A percentile compares a stretch with the other conserved stretches of the same genome.
phyloP scores from a whole-genome alignment of 2,888 invertebrate genomes.

The Andrena chrysosceles region DNA sequence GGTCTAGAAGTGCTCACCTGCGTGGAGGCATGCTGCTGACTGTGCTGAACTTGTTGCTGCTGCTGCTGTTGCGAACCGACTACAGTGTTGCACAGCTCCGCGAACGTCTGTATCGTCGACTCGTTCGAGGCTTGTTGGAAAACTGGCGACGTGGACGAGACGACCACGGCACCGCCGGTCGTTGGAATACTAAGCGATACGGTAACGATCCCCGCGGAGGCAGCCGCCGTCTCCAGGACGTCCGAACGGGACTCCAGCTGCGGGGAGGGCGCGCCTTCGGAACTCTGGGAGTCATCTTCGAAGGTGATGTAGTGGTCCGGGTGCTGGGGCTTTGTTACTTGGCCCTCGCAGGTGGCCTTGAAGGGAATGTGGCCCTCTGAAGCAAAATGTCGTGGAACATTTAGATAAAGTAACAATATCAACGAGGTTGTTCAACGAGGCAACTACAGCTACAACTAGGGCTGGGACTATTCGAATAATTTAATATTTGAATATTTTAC shows the following conservation, averaged over 20 bases:
- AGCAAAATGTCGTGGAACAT: neutral
- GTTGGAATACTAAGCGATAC: conserved; percentile 89
- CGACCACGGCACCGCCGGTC: conserved; percentile 85
- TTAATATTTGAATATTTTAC: too few relatives aligned
- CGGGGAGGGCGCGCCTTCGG: conserved; percentile 87
- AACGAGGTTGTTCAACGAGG: too few relatives aligned
- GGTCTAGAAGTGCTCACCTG: conserved; percentile 72
- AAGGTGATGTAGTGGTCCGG: conserved; percentile 94
- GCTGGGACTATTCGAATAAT: too few relatives aligned
- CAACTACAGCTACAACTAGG: too few relatives aligned
- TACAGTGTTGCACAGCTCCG: conserved; percentile 88
- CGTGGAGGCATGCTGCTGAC: conserved; percentile 79
- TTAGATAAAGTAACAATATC: too few relatives aligned
- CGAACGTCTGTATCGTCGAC: conserved; percentile 83
- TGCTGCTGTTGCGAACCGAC: conserved; percentile 78
- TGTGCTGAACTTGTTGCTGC: conserved; percentile 70
- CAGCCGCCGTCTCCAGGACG: conserved; percentile 88
- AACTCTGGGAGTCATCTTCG: conserved; percentile 96
- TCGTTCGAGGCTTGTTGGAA: conserved; percentile 82
- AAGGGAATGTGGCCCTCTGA: conserved; percentile 95
- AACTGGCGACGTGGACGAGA: conserved; percentile 86
- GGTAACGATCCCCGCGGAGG: conserved; percentile 89
- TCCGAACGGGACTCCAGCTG: conserved; percentile 85
- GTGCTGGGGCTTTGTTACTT: conserved; percentile 93
- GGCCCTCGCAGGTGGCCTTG: conserved; percentile 96